Evolutionary conservation across 2,888 invertebrate species (phyloP).

Genomic region (Elegia similella): DNA sequence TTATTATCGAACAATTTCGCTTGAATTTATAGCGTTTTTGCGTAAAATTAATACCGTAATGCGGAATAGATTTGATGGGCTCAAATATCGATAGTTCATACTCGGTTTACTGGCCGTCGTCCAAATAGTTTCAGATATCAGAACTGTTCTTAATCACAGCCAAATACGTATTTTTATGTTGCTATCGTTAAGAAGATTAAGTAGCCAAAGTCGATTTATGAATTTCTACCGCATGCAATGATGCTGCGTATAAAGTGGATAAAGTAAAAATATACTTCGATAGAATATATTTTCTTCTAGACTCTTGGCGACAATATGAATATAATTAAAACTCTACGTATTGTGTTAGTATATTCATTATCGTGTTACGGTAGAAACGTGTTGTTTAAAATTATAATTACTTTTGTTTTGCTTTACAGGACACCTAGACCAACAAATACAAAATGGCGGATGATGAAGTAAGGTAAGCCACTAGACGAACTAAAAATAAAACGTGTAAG

Average conservation of each 20-base stretch:
- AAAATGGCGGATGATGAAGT: conserved; percentile 97
- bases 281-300: not conserved
- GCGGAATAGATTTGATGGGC: conserved; percentile 39
- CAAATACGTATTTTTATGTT: conserved; percentile 53
- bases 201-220: not conserved
- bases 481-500: not conserved
- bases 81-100: conserved; percentile 62
- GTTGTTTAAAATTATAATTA: not conserved
- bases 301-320: not conserved
- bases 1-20: not conserved
- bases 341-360: not conserved
- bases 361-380: not conserved
- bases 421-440: conserved; percentile 80
- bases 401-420: conserved; percentile 68
- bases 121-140: conserved; percentile 65
- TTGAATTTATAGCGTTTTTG: too few relatives aligned
- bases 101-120: conserved; percentile 50
- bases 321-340: not conserved
- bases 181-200: conserved; percentile 8
- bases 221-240: not conserved
- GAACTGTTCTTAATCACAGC: conserved; percentile 47
- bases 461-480: conserved; percentile 85
- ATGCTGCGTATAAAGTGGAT: not conserved
- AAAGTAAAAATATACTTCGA: not conserved
- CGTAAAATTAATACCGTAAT: not conserved